Conservation (phyloP, 2,113 vertebrate species). For the Ginglymostoma cirratum region DNA sequence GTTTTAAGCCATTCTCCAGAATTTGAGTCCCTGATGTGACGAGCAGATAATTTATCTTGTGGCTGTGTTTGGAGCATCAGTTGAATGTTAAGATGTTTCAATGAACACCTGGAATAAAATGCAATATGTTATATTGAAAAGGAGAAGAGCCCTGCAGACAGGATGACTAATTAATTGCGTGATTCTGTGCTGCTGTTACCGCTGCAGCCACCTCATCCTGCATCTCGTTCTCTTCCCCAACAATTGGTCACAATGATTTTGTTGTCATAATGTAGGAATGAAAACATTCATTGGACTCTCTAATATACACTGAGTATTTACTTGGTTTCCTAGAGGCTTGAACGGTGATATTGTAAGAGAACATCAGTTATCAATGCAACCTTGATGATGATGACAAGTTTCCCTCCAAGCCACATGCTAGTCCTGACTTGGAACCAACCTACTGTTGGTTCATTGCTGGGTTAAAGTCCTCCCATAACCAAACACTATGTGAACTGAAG, state of each 20-base stretch:
- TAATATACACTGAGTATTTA: background rate
- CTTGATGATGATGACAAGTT: too few species aligned
- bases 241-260: background rate
- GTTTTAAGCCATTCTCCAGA: background rate
- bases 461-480: too few species aligned
- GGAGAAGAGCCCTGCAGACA: background rate
- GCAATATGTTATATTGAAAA: background rate
- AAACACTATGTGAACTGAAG: too few species aligned
- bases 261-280: background rate
- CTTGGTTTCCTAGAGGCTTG: background rate
- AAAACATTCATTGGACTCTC: background rate
- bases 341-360: background rate
- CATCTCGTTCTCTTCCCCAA: background rate
- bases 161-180: background rate
- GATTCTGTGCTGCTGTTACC: background rate
- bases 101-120: background rate
- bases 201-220: too few species aligned
- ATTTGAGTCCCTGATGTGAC: background rate
- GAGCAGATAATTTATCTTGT: background rate
- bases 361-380: background rate
- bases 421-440: too few species aligned
- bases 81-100: background rate
- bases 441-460: too few species aligned
- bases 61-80: background rate
- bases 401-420: too few species aligned